phyloP scores from a whole-genome alignment of 2,797 vertebrate species.

The Staurois parvus region DNA sequence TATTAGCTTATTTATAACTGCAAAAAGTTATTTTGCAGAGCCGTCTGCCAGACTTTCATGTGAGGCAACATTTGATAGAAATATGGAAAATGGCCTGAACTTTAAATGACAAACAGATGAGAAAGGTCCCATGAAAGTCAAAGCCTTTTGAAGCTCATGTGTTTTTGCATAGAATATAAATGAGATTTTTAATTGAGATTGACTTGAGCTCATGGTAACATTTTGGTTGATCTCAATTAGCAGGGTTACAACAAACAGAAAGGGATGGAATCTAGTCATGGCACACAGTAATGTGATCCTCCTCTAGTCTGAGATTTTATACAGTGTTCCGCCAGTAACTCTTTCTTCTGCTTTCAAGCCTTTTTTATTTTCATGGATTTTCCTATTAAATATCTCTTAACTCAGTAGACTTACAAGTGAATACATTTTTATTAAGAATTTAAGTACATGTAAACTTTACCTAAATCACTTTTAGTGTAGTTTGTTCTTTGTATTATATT shows the following conservation, averaged over 20 bases:
- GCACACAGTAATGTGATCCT: constrained; percentile 68
- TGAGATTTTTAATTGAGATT: constrained; percentile 92
- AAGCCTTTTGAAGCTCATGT: constrained; percentile 83
- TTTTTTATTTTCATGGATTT: neutral
- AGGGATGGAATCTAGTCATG: constrained; percentile 81
- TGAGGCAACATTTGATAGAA: constrained; percentile 87
- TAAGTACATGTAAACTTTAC: neutral
- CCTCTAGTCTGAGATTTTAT: constrained; percentile 54
- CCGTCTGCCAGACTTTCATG: constrained; percentile 82
- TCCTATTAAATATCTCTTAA: neutral
- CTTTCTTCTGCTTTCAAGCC: constrained; percentile 5
- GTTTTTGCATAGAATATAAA: constrained; percentile 85
- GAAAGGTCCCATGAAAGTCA: constrained; percentile 82
- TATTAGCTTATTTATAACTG: constrained; percentile 87
- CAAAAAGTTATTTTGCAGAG: constrained; percentile 82
- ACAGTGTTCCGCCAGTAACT: constrained; percentile 17
- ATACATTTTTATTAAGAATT: neutral
- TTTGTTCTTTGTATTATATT: no score
- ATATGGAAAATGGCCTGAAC: constrained; percentile 86
- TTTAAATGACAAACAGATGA: constrained; percentile 96
- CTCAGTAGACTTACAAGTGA: neutral
- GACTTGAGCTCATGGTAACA: constrained; percentile 85
- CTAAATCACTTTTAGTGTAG: no score
- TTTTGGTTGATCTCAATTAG: constrained; percentile 88
- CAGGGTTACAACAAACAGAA: constrained; percentile 83